Percentiles rank a stretch among this genome's conserved stretches.
phyloP scores from a whole-genome alignment of 2,888 invertebrate genomes.

The Gnatocerus cornutus region DNA sequence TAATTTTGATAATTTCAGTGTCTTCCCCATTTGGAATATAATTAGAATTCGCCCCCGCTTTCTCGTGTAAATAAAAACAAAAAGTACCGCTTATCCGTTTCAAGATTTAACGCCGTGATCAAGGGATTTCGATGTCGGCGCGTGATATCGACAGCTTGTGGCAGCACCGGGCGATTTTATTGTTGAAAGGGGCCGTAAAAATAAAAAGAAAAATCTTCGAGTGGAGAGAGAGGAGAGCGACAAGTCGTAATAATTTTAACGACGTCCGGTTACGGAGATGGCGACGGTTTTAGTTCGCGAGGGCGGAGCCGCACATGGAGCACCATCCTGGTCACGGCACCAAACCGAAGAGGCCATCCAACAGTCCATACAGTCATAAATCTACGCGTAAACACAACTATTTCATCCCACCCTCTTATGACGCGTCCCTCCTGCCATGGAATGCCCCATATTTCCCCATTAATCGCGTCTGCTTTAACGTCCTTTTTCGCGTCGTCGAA shows the following conservation, averaged over 20 bases:
- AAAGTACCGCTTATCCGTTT: neutral
- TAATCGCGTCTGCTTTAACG: slow-evolving; percentile 2
- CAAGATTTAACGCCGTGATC: slow-evolving; percentile 7
- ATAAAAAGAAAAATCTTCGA: slow-evolving; percentile 5
- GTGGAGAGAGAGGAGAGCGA: neutral
- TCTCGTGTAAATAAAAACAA: neutral
- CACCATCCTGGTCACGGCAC: no score
- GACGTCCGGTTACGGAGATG: slow-evolving; percentile 1
- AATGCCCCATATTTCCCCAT: neutral
- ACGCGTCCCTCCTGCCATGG: neutral
- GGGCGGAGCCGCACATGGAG: no score
- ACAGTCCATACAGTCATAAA: no score
- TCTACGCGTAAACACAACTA: no score
- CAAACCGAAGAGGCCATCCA: no score
- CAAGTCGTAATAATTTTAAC: slow-evolving; percentile 11
- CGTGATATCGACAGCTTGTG: slow-evolving; percentile 12
- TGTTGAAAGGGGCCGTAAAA: slow-evolving; percentile 23
- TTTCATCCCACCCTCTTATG: neutral
- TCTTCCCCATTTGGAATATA: no score
- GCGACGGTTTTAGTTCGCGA: no score
- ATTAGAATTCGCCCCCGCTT: neutral
- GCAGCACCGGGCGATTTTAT: slow-evolving; percentile 23
- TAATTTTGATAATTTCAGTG: no score
- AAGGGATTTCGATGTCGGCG: neutral
- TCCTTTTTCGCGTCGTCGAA: slow-evolving; percentile 8